These are phyloP conservation scores for Nemapogon koenigi DNA, from an alignment of 2,888 invertebrate genomes.

Conservation along the genomic window DNA sequence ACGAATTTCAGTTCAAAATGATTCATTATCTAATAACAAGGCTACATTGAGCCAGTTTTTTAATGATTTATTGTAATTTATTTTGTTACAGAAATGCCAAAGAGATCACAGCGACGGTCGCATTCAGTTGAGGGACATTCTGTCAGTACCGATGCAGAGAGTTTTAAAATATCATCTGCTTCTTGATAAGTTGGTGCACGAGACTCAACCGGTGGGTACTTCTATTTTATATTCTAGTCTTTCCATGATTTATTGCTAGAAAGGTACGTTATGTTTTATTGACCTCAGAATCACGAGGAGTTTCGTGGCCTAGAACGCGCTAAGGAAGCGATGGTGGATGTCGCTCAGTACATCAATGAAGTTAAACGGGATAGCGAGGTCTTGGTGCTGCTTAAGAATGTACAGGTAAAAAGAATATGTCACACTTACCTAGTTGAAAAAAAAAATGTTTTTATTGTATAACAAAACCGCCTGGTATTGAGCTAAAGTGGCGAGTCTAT, in stretches of 20 bases:
- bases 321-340: conserved; percentile 95
- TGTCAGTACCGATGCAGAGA: conserved; percentile 98
- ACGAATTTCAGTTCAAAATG: too few species aligned
- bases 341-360: conserved; percentile 97
- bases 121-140: conserved; percentile 92
- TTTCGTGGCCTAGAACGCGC: conserved; percentile 83
- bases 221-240: too few species aligned
- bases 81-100: conserved; percentile 80
- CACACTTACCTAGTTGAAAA: too few species aligned
- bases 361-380: conserved; percentile 96
- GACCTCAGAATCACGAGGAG: conserved; percentile 79
- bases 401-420: conserved; percentile 80
- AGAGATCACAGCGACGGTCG: conserved; percentile 93
- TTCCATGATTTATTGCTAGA: too few species aligned
- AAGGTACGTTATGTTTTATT: conserved; percentile 3
- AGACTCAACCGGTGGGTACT: conserved; percentile 76
- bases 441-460: too few species aligned
- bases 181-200: conserved; percentile 86
- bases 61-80: conserved; percentile 6
- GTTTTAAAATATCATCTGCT: conserved; percentile 96
- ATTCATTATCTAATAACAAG: too few species aligned
- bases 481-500: too few species aligned
- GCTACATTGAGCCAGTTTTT: too few species aligned
- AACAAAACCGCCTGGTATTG: too few species aligned
- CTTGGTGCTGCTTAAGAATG: conserved; percentile 85